These are phyloP conservation scores for Camptogramma bilineatum DNA, from an alignment of 2,888 invertebrate genomes.

Conservation along the genomic window DNA sequence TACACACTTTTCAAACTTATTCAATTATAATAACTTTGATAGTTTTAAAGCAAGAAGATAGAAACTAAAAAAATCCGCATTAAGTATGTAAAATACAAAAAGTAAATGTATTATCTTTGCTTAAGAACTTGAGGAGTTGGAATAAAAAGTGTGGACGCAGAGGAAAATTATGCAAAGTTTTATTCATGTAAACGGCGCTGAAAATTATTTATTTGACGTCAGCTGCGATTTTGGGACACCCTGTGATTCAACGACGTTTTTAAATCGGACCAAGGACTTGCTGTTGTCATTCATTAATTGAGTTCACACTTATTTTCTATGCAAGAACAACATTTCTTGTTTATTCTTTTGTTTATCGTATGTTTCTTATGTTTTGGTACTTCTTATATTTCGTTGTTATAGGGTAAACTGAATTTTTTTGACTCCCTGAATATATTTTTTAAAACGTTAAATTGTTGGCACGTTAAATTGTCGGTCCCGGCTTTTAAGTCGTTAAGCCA, in stretches of 20 bases:
- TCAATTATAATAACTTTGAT: background rate
- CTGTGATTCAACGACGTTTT: conserved; percentile 19
- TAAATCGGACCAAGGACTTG: conserved; percentile 3
- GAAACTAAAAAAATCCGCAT: conserved; percentile 32
- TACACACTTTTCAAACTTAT: background rate
- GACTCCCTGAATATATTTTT: no score
- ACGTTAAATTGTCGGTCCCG: no score
- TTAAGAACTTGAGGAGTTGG: conserved; percentile 44
- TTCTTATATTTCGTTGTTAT: background rate
- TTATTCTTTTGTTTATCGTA: background rate
- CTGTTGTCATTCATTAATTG: conserved; percentile 3
- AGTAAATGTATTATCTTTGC: conserved; percentile 46
- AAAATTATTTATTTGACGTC: conserved; percentile 29
- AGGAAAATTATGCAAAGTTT: conserved; percentile 48
- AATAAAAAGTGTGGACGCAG: conserved; percentile 43
- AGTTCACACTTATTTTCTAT: background rate
- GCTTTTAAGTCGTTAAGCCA: no score
- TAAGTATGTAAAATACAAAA: conserved; percentile 45
- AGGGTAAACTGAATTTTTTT: no score
- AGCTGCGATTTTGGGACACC: conserved; percentile 18
- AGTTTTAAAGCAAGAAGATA: background rate
- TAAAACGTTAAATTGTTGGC: no score
- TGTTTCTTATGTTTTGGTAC: background rate
- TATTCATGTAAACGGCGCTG: conserved; percentile 44
- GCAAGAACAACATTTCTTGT: background rate